Evolutionary conservation across 2,888 invertebrate genomes (phyloP).

Genomic region (Hypena proboscidalis): DNA sequence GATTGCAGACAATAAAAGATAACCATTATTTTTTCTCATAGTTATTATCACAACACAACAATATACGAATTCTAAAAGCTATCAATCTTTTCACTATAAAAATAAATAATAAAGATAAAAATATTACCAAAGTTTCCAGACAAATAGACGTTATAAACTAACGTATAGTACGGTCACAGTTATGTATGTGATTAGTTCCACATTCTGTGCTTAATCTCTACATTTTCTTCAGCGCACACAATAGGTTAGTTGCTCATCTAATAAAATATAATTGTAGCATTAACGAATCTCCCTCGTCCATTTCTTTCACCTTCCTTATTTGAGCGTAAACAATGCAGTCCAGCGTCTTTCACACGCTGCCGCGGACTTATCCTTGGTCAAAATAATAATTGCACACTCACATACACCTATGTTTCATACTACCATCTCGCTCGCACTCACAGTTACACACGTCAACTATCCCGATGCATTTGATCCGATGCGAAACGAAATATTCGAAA

Average conservation of each 20-base stretch:
- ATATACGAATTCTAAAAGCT: no score
- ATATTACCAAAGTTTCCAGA: no score
- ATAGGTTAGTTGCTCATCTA: constrained; percentile 58
- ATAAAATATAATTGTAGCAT: constrained; percentile 71
- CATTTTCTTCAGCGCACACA: constrained; percentile 29
- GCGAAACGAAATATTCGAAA: constrained; percentile 83
- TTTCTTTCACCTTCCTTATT: constrained; percentile 81
- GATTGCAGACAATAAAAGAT: no score
- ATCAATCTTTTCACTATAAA: no score
- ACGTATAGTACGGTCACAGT: no score
- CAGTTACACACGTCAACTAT: constrained; percentile 71
- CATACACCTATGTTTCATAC: constrained; percentile 62
- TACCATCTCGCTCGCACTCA: constrained; percentile 68
- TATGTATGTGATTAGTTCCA: no score
- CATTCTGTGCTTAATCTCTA: not conserved
- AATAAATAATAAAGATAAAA: no score
- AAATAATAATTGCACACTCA: constrained; percentile 82
- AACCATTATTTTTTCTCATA: no score
- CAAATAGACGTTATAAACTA: no score
- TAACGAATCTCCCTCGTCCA: constrained; percentile 71
- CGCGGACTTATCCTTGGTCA: constrained; percentile 83
- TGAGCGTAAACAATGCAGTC: constrained; percentile 82
- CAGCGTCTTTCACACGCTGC: constrained; percentile 83
- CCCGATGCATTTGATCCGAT: constrained; percentile 81
- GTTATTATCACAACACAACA: no score